Evolutionary conservation across 2,888 invertebrate genomes (phyloP).

Genomic region (Barypeithes pellucidus): DNA sequence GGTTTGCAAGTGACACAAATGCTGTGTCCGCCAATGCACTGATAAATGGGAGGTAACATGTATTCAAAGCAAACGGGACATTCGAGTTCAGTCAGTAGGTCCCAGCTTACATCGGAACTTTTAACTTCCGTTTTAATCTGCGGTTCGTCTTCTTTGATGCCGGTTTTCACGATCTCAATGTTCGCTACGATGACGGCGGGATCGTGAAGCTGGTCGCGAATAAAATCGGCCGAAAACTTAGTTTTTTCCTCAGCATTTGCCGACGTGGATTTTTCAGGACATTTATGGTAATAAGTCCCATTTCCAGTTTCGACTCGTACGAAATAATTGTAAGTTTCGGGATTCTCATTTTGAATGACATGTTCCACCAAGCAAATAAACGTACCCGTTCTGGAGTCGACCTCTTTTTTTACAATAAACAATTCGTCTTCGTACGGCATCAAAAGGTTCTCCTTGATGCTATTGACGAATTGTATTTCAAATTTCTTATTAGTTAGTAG

Average conservation of each 20-base stretch:
- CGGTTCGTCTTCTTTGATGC: constrained; percentile 20
- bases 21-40: constrained; percentile 65
- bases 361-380: constrained; percentile 55
- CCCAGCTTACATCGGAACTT: constrained; percentile 54
- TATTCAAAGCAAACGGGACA: constrained; percentile 66
- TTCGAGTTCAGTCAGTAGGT: constrained; percentile 59
- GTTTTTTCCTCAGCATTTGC: constrained; percentile 51
- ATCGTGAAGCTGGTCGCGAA: constrained; percentile 55
- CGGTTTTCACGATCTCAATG: constrained; percentile 52
- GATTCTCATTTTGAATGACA: constrained; percentile 47
- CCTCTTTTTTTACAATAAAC: constrained; percentile 61
- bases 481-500: constrained; percentile 60
- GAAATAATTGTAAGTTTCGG: constrained; percentile 51
- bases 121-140: constrained; percentile 20
- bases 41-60: constrained; percentile 65
- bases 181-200: constrained; percentile 53
- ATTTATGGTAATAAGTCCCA: constrained; percentile 47
- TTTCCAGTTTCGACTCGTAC: constrained; percentile 47
- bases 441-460: constrained; percentile 60
- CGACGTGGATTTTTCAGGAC: constrained; percentile 40
- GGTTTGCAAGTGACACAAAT: constrained; percentile 60
- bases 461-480: constrained; percentile 61
- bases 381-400: constrained; percentile 52
- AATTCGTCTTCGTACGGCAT: constrained; percentile 58
- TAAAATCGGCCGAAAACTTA: constrained; percentile 55